Evolutionary conservation across 2,797 vertebrate genomes (phyloP).

Genomic region (Poeciliopsis infans): DNA sequence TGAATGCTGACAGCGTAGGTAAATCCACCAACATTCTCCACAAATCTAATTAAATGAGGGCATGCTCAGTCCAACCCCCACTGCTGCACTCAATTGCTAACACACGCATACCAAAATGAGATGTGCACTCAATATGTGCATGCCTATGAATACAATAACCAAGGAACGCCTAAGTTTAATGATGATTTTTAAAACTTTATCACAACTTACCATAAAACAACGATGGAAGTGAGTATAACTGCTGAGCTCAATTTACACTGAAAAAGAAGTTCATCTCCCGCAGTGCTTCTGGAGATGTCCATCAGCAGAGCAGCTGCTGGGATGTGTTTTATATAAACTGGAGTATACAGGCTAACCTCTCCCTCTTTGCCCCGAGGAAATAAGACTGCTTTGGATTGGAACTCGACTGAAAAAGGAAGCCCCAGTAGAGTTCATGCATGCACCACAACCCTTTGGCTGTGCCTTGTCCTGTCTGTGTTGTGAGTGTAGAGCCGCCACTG

Average conservation of each 20-base stretch:
- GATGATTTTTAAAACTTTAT: conserved; percentile 31
- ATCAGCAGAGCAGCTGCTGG: conserved; percentile 77
- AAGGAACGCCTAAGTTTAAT: conserved; percentile 7
- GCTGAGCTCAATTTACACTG: conserved; percentile 22
- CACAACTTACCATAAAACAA: conserved; percentile 8
- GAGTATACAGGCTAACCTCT: conserved; percentile 69
- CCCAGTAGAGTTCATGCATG: conserved; percentile 76
- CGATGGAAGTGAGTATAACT: conserved; percentile 5
- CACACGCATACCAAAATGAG: conserved; percentile 55
- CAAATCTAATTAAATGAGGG: conserved; percentile 83
- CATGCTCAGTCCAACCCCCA: conserved; percentile 70
- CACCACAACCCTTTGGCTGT: conserved; percentile 62
- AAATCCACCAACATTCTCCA: conserved; percentile 81
- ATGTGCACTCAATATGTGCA: conserved; percentile 28
- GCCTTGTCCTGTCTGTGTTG: conserved; percentile 70
- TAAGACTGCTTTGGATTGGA: conserved; percentile 80
- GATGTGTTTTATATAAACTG: conserved; percentile 81
- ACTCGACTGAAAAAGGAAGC: conserved; percentile 71
- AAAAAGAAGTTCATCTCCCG: conserved; percentile 50
- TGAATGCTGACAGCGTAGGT: conserved; percentile 76
- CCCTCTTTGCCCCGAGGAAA: conserved; percentile 77
- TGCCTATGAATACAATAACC: conserved; percentile 20
- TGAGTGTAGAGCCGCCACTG: conserved; percentile 63
- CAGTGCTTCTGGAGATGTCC: conserved; percentile 69
- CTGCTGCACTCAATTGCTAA: conserved; percentile 41